Evolutionary conservation across 2,113 vertebrate species (phyloP).

Genomic region (Leucopternis melanops): DNA sequence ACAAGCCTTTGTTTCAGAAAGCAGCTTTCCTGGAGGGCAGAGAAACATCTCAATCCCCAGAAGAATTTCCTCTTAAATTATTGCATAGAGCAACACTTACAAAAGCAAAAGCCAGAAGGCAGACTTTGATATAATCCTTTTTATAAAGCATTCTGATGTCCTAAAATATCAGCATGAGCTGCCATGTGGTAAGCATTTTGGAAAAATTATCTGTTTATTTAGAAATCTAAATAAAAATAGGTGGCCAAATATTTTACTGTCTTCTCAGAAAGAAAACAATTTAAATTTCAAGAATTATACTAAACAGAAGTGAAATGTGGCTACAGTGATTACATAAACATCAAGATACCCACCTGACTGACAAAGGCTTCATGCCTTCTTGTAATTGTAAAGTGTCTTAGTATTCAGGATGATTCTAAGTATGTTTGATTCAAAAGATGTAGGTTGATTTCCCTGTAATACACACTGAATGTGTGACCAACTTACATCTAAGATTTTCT

Average conservation of each 20-base stretch:
- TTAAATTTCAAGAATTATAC: neutral
- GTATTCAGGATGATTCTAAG: neutral
- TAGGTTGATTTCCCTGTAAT: neutral
- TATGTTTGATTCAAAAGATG: neutral
- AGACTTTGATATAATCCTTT: slow-evolving; percentile 16
- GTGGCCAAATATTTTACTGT: neutral
- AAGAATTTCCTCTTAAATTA: slow-evolving; percentile 26
- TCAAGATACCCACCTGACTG: neutral
- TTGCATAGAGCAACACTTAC: neutral
- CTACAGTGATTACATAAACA: neutral
- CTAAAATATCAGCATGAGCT: neutral
- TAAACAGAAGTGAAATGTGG: neutral
- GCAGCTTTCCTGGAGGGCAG: slow-evolving; percentile 8
- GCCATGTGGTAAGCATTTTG: neutral
- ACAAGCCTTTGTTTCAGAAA: neutral
- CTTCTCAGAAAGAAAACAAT: neutral
- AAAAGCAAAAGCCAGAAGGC: slow-evolving; percentile 15
- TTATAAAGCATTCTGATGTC: neutral
- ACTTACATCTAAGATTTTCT: neutral
- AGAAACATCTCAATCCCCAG: neutral
- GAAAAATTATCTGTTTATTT: neutral
- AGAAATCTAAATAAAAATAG: neutral
- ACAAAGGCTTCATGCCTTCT: neutral
- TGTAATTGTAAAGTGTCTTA: neutral
- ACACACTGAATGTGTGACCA: neutral